Base-by-base conservation (phyloP, 2,888 invertebrate genomes). In the Drosophila barbarae region DNA sequence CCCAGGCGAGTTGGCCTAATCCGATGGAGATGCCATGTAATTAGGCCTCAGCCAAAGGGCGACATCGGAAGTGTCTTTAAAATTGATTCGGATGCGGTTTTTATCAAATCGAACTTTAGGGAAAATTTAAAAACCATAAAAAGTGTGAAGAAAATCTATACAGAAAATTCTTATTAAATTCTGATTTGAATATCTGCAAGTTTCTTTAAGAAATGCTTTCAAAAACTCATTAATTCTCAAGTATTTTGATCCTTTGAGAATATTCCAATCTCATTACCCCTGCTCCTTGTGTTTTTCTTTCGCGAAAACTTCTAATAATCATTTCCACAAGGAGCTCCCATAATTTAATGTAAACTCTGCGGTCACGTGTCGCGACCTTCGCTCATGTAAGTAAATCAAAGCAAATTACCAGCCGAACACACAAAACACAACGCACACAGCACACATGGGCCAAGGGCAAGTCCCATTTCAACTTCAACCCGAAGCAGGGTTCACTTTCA, bases 271-370 rank as follows among this genome's bases (percentile, higher is more conserved):
- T 65, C 34, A 65, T 58, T 59, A 58, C 51, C 35, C 51, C 30
- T 23, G 18, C 57, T 42, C 26, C 15, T 8, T 10, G 21, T 54
- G 32, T 53, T 66, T 61, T 67, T 26, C n/a, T 66, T 57, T 36
- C 52, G 72, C 66, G 56, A 32, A 60, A 63, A 67, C 69, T 61
- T 65, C 21, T 51, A 49, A 44, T 65, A 56, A 55, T 4, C 23
- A 23, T 73, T 72, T 76, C 56, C 67, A 66, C 69, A 70, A 49
- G 51, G 34, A 63, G 30, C 54, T 47, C 41, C 69, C 63, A 71
- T 79, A 76, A 82, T 79, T 79, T 77, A 82, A 84, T 84, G 79
- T 84, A 79, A 79, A 84, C 82, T 76, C 81, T 79, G 75, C 61
- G 77, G 84, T 74, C 80, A 76, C 84, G 80, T 84, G 80, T 61